phyloP scores from a whole-genome alignment of 2,113 vertebrate species.

The Paracanthobrama guichenoti region DNA sequence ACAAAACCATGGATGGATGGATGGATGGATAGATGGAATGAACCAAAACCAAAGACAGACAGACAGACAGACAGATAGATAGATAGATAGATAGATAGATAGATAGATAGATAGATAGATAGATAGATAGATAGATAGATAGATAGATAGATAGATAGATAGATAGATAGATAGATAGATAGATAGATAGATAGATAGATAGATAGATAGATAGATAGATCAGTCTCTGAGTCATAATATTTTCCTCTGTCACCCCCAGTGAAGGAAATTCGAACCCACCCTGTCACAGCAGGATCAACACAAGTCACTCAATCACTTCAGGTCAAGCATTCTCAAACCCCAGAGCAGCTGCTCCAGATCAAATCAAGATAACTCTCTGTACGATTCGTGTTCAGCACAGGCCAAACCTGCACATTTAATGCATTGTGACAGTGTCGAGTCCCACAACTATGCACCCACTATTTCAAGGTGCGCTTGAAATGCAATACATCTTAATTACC shows the following conservation, averaged over 20 bases:
- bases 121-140: not conserved
- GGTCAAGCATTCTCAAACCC: constrained; percentile 20
- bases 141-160: not conserved
- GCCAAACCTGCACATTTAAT: not conserved
- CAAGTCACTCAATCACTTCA: constrained; percentile 52
- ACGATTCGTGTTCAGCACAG: not conserved
- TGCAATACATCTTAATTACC: constrained; percentile 33
- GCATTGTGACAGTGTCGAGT: constrained; percentile 24
- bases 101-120: not conserved
- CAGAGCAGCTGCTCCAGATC: constrained; percentile 27
- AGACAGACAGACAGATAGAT: not conserved
- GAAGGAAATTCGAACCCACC: constrained; percentile 30
- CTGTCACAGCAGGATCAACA: constrained; percentile 11
- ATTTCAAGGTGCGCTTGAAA: constrained; percentile 29
- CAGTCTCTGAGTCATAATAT: not conserved
- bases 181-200: not conserved
- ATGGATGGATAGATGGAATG: not conserved
- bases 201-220: not conserved
- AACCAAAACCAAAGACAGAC: not conserved
- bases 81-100: not conserved
- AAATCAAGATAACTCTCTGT: constrained; percentile 19
- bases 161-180: not conserved
- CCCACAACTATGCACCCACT: not conserved
- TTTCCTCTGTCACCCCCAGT: not conserved
- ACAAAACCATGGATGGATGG: no score